phyloP scores from a whole-genome alignment of 1,140 invertebrate genomes.

The Diorhabda carinulata region DNA sequence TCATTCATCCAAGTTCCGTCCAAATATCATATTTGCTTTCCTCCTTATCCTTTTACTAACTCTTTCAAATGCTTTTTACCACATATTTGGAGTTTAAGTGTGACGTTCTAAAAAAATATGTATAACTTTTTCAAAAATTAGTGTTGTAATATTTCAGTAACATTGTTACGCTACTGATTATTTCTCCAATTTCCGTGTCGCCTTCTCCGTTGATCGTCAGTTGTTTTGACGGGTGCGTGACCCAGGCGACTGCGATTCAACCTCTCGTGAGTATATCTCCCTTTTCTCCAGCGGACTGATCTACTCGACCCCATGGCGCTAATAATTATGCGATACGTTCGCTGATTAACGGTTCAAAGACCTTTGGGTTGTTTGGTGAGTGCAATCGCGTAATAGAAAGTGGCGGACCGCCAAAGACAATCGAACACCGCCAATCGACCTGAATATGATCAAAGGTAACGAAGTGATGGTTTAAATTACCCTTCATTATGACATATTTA shows the following conservation, averaged over 20 bases:
- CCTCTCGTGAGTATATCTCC: background rate
- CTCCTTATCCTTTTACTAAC: too few relatives aligned
- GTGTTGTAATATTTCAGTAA: too few relatives aligned
- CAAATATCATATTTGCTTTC: too few relatives aligned
- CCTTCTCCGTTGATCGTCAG: background rate
- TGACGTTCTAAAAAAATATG: too few relatives aligned
- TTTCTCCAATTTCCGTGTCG: background rate
- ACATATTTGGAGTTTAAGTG: too few relatives aligned
- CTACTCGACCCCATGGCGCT: background rate
- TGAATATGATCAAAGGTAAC: too few relatives aligned
- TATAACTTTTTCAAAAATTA: too few relatives aligned
- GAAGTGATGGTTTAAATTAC: too few relatives aligned
- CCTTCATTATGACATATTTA: too few relatives aligned
- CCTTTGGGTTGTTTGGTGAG: background rate
- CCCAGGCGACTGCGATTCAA: background rate
- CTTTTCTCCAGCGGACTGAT: background rate
- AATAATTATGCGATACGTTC: conserved; percentile 2
- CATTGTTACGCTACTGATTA: background rate
- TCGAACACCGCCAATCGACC: too few relatives aligned
- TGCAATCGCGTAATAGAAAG: conserved; percentile 1
- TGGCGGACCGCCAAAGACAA: background rate
- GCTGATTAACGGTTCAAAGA: conserved; percentile 2
- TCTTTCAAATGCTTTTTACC: too few relatives aligned
- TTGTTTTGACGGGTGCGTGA: conserved; percentile 1
- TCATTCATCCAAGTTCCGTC: too few relatives aligned